Evolutionary conservation across 1,140 invertebrate genomes (phyloP), one percentile per base, ranked within the genome.

Genomic region (Yoshiicerus persimilis): DNA sequence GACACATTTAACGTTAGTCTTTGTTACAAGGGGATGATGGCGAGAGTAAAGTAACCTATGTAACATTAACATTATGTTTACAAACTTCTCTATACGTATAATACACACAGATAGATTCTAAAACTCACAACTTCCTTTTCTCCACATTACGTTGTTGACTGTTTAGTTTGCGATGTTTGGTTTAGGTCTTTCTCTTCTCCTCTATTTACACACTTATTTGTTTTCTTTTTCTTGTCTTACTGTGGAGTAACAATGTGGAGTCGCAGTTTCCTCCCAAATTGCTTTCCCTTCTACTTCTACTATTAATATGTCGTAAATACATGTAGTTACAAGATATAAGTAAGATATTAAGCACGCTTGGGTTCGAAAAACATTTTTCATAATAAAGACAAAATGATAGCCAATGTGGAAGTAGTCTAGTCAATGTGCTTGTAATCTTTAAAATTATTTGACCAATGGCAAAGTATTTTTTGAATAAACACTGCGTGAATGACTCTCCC

Each of bases 131-230:
- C n/a, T 11, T 64, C 62, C 1, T 8, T 9, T 34, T 75, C 25
- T 75, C 32, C 20, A 34, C 9, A 23, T 4, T n/a, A 34, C 13
- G 75, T 38, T 80, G 75, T 80, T 80, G 75, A 80, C 75, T 34
- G n/a, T 80, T 56, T 56, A 56, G 47, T 56, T 38, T 34, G 30
- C 34, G 70, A 34, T 75, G 62, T 25, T 64, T 23, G 62, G 25
- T 70, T 30, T 70, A n/a, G 10, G 25, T 32, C 10, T 32, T 13
- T 10, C 62, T 30, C 25, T 80, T 20, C 34, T 36, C n/a, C 13
- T 80, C 75, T 80, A 80, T 80, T 80, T 80, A 38, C 75, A 80
- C 75, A 16, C 75, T 80, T 80, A 80, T 80, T 80, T 80, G 75
- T 36, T 80, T 80, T 80, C 75, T 80, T 80, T 80, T n/a, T 70